These are phyloP conservation scores for Eumerus sabulonum DNA, from an alignment of 2,888 invertebrate species.

Conservation along the genomic window DNA sequence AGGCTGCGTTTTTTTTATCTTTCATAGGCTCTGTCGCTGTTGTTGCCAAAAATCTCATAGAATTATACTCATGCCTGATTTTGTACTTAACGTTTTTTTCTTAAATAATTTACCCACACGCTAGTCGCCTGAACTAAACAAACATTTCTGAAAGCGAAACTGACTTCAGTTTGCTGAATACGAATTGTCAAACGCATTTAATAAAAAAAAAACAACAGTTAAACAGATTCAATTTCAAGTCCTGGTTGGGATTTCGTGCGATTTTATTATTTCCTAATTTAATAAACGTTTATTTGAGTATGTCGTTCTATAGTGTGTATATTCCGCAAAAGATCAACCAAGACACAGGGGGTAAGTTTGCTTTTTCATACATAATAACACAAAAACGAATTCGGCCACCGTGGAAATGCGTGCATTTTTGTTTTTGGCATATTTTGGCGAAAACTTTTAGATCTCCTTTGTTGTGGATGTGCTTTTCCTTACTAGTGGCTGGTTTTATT, in stretches of 20 bases:
- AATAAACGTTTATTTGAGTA: conserved; percentile 16
- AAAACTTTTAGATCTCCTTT: background rate
- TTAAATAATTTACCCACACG: too few relatives aligned
- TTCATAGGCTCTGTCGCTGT: too few relatives aligned
- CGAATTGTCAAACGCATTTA: conserved; percentile 52
- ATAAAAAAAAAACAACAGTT: conserved; percentile 60
- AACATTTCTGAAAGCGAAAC: too few relatives aligned
- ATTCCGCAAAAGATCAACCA: conserved; percentile 53
- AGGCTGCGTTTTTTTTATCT: too few relatives aligned
- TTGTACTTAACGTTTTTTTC: too few relatives aligned
- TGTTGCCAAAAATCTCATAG: too few relatives aligned
- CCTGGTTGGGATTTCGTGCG: conserved; percentile 30
- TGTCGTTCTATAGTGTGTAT: conserved; percentile 61
- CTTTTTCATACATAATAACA: background rate
- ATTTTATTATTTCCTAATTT: conserved; percentile 3
- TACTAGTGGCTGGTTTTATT: too few relatives aligned
- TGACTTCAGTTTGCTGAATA: conserved; percentile 22
- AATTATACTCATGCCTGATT: too few relatives aligned
- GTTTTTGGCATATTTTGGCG: conserved; percentile 5
- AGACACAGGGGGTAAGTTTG: conserved; percentile 37
- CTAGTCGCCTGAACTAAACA: too few relatives aligned
- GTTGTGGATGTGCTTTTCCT: too few relatives aligned
- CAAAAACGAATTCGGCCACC: too few relatives aligned
- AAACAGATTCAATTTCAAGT: conserved; percentile 51
- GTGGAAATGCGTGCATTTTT: background rate